Base-by-base conservation (phyloP, 1,140 invertebrate species). In the Anthonomus grandis region DNA sequence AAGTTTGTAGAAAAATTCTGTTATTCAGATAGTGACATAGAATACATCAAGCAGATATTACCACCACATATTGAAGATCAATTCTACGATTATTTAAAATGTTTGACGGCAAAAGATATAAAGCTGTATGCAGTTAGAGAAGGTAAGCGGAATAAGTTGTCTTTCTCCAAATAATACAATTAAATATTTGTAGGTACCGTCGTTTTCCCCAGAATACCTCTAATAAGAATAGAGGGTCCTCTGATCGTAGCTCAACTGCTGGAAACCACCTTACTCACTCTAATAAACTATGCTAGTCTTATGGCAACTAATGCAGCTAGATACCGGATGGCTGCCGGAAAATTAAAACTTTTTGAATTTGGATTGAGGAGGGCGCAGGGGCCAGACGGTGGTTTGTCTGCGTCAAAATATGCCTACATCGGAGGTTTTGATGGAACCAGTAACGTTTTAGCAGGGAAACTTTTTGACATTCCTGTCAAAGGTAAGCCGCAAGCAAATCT, bases 361-460 rank as follows among this genome's bases (percentile, higher is more conserved):
- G 97, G 97, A n/a, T 77, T 99, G 54, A 79, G 97, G 62, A 78
- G 97, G 74, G 97, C 97, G 3, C 97, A 99, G 78, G 97, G 97
- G 19, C 97, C 97, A 3, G 96, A 99, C 78, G 97, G 97, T 31
- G 97, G 93, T 6, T 77, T 99, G 18, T 96, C 95, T 24, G 97
- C 97, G 4, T 98, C 95, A 0, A 96, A 96, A 78, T 99, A 99
- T 77, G 87, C 93, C 46, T 99, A 98, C 74, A 86, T 98, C 65
- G 97, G 91, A 72, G 91, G 97, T 13, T 99, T 99, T 80, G 96
- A 99, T 80, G 95, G 93, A 0, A 99, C 96, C 6, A 98, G 95
- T 69, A 99, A 99, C 78, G 93, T 99, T 10, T 74, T 99, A 53
- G 97, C 97, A 53, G 97, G 97, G 5, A 98, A 99, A 78, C 81